These are phyloP conservation scores for Scelioninae gen. 1 DNA, from an alignment of 2,888 invertebrate species.

Conservation along the genomic window DNA sequence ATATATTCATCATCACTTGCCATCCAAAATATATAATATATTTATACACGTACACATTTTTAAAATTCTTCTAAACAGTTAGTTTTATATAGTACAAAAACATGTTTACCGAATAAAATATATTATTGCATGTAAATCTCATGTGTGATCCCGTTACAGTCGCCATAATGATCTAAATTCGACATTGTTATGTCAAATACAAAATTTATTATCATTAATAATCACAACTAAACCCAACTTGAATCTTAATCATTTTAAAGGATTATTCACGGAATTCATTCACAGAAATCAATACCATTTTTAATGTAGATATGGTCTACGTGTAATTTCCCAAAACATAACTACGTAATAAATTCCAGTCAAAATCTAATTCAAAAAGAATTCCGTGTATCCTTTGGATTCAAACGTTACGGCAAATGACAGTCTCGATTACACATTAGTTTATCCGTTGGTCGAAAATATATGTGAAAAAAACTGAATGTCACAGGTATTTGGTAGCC, in stretches of 20 bases:
- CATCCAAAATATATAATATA: too few relatives aligned
- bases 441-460: conserved; percentile 65
- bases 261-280: background rate
- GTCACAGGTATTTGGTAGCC: conserved; percentile 49
- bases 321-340: background rate
- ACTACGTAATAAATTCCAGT: conserved; percentile 14
- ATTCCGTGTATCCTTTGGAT: conserved; percentile 28
- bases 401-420: conserved; percentile 55
- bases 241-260: background rate
- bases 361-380: conserved; percentile 35
- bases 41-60: too few relatives aligned
- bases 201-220: too few relatives aligned
- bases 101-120: too few relatives aligned
- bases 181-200: too few relatives aligned
- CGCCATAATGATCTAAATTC: too few relatives aligned
- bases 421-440: conserved; percentile 62
- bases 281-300: background rate
- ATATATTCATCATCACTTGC: too few relatives aligned
- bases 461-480: conserved; percentile 25
- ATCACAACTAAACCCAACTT: too few relatives aligned
- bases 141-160: too few relatives aligned
- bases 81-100: too few relatives aligned
- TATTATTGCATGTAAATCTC: too few relatives aligned
- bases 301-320: background rate
- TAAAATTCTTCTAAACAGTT: too few relatives aligned